Evolutionary conservation across 2,797 vertebrate genomes (phyloP), one percentile per base, ranked within the genome.

Genomic region (Girardinus metallicus): DNA sequence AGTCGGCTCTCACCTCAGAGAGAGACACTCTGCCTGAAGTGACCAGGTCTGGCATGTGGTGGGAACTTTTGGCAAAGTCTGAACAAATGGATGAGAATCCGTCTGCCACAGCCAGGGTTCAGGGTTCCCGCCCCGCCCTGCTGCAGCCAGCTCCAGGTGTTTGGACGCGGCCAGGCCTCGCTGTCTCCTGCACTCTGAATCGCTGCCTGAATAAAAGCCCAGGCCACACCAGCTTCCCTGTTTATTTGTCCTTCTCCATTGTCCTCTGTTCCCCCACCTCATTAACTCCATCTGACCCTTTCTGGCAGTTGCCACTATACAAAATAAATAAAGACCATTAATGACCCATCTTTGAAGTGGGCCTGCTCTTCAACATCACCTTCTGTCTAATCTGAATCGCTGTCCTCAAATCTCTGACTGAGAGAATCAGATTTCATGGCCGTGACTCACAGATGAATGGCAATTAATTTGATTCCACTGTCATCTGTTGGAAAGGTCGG

Each of bases 281-380:
- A 95, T 96, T 96, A 95, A 93, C 92, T 95, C 87, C 86, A 87
- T 90, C 91, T 94, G 93, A 90, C 76, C 93, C 95, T 71, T 91
- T 93, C 79, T 87, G 94, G 94, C 93, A 92, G 90, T 95, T 93
- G 93, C 91, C 95, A 93, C 80, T 94, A 94, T 92, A 95, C 90
- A 95, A 95, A 95, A 94, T 94, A 23, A 11, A 66, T 92, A 92
- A 92, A 93, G 92, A 94, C 92, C 75, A 91, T 93, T 92, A 91
- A 93, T 93, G 43, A 92, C 85, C 86, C 85, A 92, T 85, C 88
- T 86, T 86, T 92, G 84, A 93, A 91, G 89, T 85, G 83, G 80
- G 79, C 84, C 16, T 26, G 49, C 71, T 83, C 78, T 13, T 75
- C 79, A 77, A 83, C 34, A 46, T 75, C 87, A 89, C 89, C 90